Evolutionary conservation across 2,113 vertebrate genomes (phyloP), one percentile per base, ranked within the genome.

Genomic region (Plectropomus leopardus): DNA sequence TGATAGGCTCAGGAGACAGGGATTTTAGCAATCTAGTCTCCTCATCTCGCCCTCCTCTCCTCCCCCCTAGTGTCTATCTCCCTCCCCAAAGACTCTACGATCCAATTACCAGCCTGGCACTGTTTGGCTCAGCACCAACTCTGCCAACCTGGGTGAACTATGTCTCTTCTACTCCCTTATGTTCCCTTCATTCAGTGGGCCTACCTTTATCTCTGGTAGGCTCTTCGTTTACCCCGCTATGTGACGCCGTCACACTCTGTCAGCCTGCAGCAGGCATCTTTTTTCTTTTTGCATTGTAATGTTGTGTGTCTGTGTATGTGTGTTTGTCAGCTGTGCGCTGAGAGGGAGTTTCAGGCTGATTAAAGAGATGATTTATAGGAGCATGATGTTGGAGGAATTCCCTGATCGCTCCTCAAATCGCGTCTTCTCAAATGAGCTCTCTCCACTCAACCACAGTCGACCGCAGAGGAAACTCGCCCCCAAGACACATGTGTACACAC

Each of bases 331-430:
- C 85, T 84, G 87, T 74, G 76, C 53, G 42, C 78, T 78, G 69
- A 80, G 82, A 83, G 88, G 68, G 72, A 84, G 85, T 93, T 92
- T 91, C 87, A 87, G 91, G 89, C 89, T 92, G 90, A 92, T 94
- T 94, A 92, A 92, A 91, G 88, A 92, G 83, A 92, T 93, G 93
- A 94, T 94, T 93, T 94, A 93, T 93, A 84, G 85, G 84, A 87
- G 88, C 88, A 89, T 60, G 80, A 86, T 91, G 90, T 85, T 84
- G 51, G 78, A 92, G 86, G 88, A 93, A 92, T 92, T 92, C 93
- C 92, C 93, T 65, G 89, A 89, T 91, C 86, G 32, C 91, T 90
- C 88, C 82, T 94, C 70, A 91, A 87, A 90, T 87, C 68, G 16
- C 66, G 34, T 86, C 89, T 90, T 86, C 85, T 91, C 76, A 86